Base-by-base conservation (phyloP, 1,140 invertebrate genomes). In the Calosoma granatense region DNA sequence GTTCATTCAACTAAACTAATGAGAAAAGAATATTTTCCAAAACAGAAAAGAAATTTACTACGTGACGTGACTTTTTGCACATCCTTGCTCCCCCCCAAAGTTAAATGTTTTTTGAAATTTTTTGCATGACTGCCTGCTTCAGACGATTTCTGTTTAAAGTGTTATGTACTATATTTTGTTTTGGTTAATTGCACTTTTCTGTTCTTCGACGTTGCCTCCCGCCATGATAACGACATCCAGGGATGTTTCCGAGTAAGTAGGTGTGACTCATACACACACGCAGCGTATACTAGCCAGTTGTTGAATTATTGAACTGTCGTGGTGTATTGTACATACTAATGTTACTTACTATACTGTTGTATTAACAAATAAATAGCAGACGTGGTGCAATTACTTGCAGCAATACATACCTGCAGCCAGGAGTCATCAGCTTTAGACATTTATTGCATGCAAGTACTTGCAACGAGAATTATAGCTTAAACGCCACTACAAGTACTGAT, bases 231-330 rank as follows among this genome's bases (percentile, higher is more conserved):
- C 68, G 77, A 75, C 74, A 76, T 74, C 74, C 81, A 86, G 83
- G 84, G 83, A 84, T 85, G 84, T 82, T 84, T 82, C 80, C 78
- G 81, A 83, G 86, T 88, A 87, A 88, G 86, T 87, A 86, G 81
- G 75, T 43, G 41, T 54, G 41, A 47, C 41, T 47, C 41, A 9
- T 4, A 47, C 14, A 4, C 26, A 4, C 6, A 4, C 4, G 26
- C 26, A 14, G 14, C 26, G 6, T 6, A 30, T 6, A 30, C 26
- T 30, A 6, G 26, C 14, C 4, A 14, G 26, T 30, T 30, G n/a
- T n/a, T n/a, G n/a, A n/a, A n/a, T n/a, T n/a, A n/a, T n/a, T n/a
- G n/a, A n/a, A n/a, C n/a, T n/a, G n/a, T n/a, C n/a, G n/a, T n/a
- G n/a, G n/a, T n/a, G n/a, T n/a, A n/a, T n/a, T n/a, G n/a, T n/a